Conservation (phyloP, 2,797 vertebrate species). For the Tinamus major region DNA sequence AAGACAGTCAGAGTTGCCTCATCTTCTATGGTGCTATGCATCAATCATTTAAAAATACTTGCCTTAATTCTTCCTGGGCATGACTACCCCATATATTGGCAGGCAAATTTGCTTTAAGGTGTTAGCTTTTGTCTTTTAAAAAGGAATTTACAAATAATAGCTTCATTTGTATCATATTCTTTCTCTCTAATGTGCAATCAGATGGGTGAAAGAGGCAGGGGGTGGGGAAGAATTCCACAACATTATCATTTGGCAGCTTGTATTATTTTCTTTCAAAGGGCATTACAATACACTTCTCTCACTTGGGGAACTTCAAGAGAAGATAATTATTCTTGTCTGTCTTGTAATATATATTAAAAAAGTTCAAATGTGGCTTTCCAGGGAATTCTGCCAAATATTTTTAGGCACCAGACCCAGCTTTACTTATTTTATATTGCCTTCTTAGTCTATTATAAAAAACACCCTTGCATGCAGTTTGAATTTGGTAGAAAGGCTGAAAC, state of each 20-base stretch:
- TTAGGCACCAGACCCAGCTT: conserved; percentile 87
- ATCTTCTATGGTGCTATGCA: not conserved
- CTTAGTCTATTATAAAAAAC: conserved; percentile 83
- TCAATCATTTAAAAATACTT: not conserved
- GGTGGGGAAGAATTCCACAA: conserved; percentile 43
- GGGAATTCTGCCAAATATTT: conserved; percentile 88
- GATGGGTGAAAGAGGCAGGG: not conserved
- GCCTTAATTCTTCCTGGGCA: not conserved
- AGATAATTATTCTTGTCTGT: conserved; percentile 91
- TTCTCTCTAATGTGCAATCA: conserved; percentile 18
- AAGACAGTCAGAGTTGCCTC: not conserved
- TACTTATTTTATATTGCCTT: conserved; percentile 87
- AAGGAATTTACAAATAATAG: not conserved
- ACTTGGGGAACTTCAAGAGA: conserved; percentile 82
- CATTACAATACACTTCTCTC: conserved; percentile 77
- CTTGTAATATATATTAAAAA: conserved; percentile 90
- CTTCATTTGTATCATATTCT: conserved; percentile 2
- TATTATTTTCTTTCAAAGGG: conserved; percentile 76
- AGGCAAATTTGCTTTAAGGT: conserved; percentile 21
- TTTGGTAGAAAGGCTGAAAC: conserved; percentile 77
- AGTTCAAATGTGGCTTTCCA: conserved; percentile 90
- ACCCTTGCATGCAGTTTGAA: conserved; percentile 83
- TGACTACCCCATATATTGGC: not conserved
- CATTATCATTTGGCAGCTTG: conserved; percentile 61
- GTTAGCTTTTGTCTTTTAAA: not conserved